Percentiles rank a stretch among this genome's conserved stretches.
Conservation (phyloP, 2,797 vertebrate genomes). For the Sebastes nivosus region DNA sequence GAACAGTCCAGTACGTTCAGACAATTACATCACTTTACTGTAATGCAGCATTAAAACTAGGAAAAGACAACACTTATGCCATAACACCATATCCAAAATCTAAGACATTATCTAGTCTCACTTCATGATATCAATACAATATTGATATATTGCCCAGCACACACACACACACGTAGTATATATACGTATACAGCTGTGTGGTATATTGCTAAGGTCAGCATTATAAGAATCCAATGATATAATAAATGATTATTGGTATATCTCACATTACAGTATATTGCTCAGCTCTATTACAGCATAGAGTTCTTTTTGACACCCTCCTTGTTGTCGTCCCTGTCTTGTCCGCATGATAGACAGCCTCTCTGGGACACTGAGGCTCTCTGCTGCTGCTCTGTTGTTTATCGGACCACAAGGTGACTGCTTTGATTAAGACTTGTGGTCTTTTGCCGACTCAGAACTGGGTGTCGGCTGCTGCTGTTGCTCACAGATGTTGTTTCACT, state of each 20-base stretch:
- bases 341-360: background rate
- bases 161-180: too few relatives aligned
- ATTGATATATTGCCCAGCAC: too few relatives aligned
- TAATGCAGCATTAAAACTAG: too few relatives aligned
- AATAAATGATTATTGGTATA: background rate
- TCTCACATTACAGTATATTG: background rate
- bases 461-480: constrained; percentile 49
- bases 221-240: background rate
- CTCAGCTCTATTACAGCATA: background rate
- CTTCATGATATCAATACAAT: too few relatives aligned
- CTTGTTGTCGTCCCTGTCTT: background rate
- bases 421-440: constrained; percentile 19
- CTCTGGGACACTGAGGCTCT: constrained; percentile 1
- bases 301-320: background rate
- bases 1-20: too few relatives aligned
- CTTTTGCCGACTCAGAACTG: constrained; percentile 35
- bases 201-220: background rate
- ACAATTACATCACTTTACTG: too few relatives aligned
- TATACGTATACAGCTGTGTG: background rate
- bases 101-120: too few relatives aligned
- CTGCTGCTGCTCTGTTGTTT: constrained; percentile 15
- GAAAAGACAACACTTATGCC: too few relatives aligned
- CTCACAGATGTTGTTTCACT: constrained; percentile 63
- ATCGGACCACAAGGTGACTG: constrained; percentile 21
- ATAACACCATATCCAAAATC: too few relatives aligned